Evolutionary conservation across 1,140 invertebrate genomes (phyloP).

Genomic region (Microplitis demolitor): DNA sequence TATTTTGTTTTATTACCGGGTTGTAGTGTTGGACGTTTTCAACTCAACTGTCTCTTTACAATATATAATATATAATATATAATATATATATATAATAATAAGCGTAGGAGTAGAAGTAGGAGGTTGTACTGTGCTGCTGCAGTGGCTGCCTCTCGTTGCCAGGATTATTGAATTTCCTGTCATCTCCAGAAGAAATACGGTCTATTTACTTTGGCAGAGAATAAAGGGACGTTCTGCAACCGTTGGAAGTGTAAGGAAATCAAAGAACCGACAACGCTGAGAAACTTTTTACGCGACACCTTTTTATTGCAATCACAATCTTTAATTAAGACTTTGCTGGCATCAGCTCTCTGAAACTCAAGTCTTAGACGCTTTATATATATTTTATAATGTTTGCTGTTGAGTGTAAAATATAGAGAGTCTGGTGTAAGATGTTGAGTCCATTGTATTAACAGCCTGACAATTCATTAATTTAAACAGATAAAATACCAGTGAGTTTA

Average conservation of each 20-base stretch:
- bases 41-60: neutral
- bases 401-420: no score
- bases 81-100: no score
- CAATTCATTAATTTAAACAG: no score
- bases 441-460: no score
- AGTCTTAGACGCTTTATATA: no score
- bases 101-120: neutral
- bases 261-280: neutral
- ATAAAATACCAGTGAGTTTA: no score
- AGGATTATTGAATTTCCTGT: slow-evolving; percentile 60
- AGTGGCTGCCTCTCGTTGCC: slow-evolving; percentile 13
- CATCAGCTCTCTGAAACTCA: neutral
- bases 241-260: neutral
- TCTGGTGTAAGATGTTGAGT: no score
- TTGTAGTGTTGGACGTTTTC: neutral
- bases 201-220: slow-evolving; percentile 52
- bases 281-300: slow-evolving; percentile 3
- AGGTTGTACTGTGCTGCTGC: slow-evolving; percentile 4
- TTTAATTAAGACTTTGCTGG: neutral
- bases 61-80: no score
- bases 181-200: slow-evolving; percentile 60
- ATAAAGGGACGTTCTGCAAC: slow-evolving; percentile 10
- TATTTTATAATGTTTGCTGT: no score
- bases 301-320: neutral
- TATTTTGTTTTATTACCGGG: slow-evolving; percentile 1